Base-by-base conservation (phyloP, 30 jellyfish, hydroid and myxozoan species). In the Chrysaora quinquecirrha region DNA sequence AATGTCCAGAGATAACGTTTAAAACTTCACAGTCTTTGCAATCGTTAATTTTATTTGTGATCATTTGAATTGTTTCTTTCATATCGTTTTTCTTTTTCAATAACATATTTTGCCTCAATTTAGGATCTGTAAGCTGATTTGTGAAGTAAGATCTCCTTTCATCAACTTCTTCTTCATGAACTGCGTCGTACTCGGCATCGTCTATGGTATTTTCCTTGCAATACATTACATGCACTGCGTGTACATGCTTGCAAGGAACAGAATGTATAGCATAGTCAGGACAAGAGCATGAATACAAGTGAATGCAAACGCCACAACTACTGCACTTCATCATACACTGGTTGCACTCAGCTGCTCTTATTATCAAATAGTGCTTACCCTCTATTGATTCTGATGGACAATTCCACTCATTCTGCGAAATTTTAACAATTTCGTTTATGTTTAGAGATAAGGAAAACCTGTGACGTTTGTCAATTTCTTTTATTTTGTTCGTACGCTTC, bases 401-500 rank as follows among this genome's bases (percentile, higher is more conserved):
- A 6, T 43, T 43, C 58, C 58, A 43, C 16, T 43, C 58, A 43
- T 16, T 43, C 16, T 43, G 12, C 12, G 9, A 6, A 16, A 43
- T 16, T 43, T 43, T 16, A 43, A 43, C 16, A 6, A 43, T 43
- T 9, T 43, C 16, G 9, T 43, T 16, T 43, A 6, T 43, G 16
- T 43, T 16, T 16, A 43, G 9, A 6, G 58, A 43, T 19, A 80
- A 30, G 14, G 90, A 46, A 31, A 11, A 22, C 62, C 70, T 69
- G 35, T 82, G 93, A 18, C 93, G 86, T 33, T 82, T 69, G 82
- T 69, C 80, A 20, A 82, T 82, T 18, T 82, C 93, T 34, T 34
- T 30, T 11, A 82, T 31, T 58, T 82, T 82, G 72, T 58, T 69
- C 25, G 86, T 68, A 9, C 86, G 47, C 49, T 82, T 82, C 20